phyloP scores from a whole-genome alignment of 2,888 invertebrate species.

The Sesia bembeciformis region DNA sequence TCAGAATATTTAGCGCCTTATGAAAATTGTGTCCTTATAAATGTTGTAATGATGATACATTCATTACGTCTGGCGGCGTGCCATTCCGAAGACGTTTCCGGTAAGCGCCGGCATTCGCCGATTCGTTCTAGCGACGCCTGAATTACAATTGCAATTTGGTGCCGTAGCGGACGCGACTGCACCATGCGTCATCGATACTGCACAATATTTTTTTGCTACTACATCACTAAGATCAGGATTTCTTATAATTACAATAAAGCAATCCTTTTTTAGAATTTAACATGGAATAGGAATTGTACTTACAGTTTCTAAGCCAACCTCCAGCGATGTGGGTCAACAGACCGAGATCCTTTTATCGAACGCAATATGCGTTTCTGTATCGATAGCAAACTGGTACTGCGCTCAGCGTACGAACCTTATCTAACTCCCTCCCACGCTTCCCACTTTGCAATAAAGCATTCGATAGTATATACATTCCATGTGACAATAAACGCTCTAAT shows the following conservation, averaged over 20 bases:
- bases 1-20: neutral
- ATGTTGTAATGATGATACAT: constrained; percentile 38
- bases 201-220: neutral
- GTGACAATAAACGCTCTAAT: neutral
- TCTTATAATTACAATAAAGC: neutral
- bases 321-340: constrained; percentile 33
- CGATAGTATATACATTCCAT: neutral
- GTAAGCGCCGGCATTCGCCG: constrained; percentile 43
- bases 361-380: constrained; percentile 30
- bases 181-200: constrained; percentile 40
- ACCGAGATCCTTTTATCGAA: constrained; percentile 40
- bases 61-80: constrained; percentile 53
- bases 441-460: constrained; percentile 25
- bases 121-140: constrained; percentile 55
- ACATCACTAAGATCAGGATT: neutral
- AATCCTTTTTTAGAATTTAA: neutral
- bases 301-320: neutral
- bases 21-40: constrained; percentile 23
- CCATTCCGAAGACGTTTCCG: constrained; percentile 57
- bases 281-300: neutral
- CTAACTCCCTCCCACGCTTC: constrained; percentile 47
- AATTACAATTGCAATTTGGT: constrained; percentile 50
- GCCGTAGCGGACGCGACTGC: constrained; percentile 37
- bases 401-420: constrained; percentile 37
- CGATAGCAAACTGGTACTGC: constrained; percentile 41